Percentiles rank a stretch among this genome's conserved stretches.
phyloP scores from a whole-genome alignment of 2,888 invertebrate genomes.

The Drosophila heteroneura region DNA sequence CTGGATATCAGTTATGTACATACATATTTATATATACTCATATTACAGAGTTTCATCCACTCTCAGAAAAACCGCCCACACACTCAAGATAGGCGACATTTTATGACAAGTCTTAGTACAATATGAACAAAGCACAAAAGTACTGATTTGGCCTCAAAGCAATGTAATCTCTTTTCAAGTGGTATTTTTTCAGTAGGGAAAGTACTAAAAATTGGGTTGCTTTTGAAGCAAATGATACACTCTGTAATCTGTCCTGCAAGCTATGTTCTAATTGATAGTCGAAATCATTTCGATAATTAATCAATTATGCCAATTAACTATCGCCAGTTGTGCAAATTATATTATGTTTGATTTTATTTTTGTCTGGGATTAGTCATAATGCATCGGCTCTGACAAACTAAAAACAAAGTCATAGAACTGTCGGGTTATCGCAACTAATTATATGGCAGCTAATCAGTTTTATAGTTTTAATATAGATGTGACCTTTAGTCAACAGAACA shows the following conservation, averaged over 20 bases:
- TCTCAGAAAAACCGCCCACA: background rate
- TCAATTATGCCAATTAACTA: background rate
- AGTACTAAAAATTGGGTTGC: background rate
- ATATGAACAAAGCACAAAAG: too few relatives aligned
- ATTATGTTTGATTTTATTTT: background rate
- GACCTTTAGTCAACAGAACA: background rate
- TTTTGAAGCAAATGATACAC: background rate
- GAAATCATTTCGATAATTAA: background rate
- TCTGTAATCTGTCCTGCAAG: background rate
- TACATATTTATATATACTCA: background rate
- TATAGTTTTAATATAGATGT: background rate
- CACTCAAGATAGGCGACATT: slow-evolving; percentile 1
- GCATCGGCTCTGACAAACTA: background rate
- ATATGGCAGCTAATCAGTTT: slow-evolving; percentile 7
- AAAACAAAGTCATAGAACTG: background rate
- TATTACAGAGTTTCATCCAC: background rate
- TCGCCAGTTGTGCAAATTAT: background rate
- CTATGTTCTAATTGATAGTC: background rate
- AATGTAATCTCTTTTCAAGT: background rate
- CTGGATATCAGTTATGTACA: slow-evolving; percentile 28
- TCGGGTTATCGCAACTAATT: too few relatives aligned
- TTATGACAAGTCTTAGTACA: background rate
- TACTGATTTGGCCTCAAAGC: background rate
- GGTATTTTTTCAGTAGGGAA: background rate
- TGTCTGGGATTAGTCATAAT: slow-evolving; percentile 8